Conservation (phyloP, 2,888 invertebrate genomes). For the Drosophila pegasa region DNA sequence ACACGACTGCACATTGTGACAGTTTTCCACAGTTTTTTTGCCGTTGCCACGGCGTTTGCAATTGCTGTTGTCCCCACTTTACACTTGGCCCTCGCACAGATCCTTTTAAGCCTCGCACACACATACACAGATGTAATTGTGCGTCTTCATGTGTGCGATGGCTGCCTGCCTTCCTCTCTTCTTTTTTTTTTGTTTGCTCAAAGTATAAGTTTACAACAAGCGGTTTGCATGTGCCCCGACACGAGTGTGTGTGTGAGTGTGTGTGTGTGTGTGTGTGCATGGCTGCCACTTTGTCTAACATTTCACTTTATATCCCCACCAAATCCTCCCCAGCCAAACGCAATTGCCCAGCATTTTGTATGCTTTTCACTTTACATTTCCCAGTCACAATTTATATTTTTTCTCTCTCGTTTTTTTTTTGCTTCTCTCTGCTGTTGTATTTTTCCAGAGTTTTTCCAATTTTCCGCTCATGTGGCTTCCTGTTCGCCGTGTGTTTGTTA, state of each 20-base stretch:
- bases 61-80: constrained; percentile 45
- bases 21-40: constrained; percentile 53
- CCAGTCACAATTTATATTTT: constrained; percentile 45
- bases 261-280: constrained; percentile 27
- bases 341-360: constrained; percentile 66
- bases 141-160: constrained; percentile 66
- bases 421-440: constrained; percentile 35
- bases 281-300: constrained; percentile 71
- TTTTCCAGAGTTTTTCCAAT: constrained; percentile 69
- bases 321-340: constrained; percentile 26
- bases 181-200: constrained; percentile 60
- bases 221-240: constrained; percentile 25
- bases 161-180: constrained; percentile 47
- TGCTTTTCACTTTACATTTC: constrained; percentile 63
- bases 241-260: constrained; percentile 24
- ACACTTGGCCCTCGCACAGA: constrained; percentile 38
- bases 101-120: constrained; percentile 55
- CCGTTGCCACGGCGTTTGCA: constrained; percentile 50
- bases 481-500: constrained; percentile 28
- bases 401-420: too few species aligned
- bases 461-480: constrained; percentile 75
- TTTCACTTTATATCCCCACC: constrained; percentile 60
- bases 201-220: constrained; percentile 73
- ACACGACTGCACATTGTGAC: constrained; percentile 78
- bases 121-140: constrained; percentile 60